phyloP scores from a whole-genome alignment of 2,113 vertebrate genomes.

The Formicarius rufipectus region DNA sequence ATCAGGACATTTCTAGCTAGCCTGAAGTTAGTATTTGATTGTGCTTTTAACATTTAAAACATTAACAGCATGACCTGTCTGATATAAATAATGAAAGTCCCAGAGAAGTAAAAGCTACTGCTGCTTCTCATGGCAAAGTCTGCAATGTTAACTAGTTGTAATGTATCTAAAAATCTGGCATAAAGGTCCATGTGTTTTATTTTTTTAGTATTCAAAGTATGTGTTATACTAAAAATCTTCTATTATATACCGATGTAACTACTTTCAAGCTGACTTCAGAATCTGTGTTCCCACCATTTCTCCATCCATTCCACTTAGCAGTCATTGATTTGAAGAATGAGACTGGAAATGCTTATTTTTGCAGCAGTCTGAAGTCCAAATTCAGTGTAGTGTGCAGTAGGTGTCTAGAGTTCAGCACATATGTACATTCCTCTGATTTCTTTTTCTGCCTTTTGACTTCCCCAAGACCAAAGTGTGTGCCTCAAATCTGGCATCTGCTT shows the following conservation, averaged over 20 bases:
- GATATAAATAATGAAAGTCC: conserved; percentile 34
- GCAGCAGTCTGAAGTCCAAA: not conserved
- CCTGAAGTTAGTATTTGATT: conserved; percentile 34
- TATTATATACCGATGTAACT: not conserved
- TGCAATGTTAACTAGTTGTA: not conserved
- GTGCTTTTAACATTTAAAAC: conserved; percentile 48
- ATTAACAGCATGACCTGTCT: conserved; percentile 22
- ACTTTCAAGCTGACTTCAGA: not conserved
- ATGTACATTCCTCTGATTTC: not conserved
- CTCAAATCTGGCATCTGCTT: not conserved
- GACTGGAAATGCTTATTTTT: not conserved
- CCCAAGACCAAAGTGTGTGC: not conserved
- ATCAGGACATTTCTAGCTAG: conserved; percentile 42
- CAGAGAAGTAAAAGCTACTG: conserved; percentile 12
- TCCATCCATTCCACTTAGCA: not conserved
- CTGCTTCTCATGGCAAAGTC: not conserved
- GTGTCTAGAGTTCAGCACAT: not conserved
- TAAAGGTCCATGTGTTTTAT: not conserved
- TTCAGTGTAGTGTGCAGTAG: not conserved
- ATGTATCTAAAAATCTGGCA: conserved; percentile 22
- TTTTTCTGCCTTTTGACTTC: conserved; percentile 13
- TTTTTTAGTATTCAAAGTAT: conserved; percentile 1
- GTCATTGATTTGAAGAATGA: not conserved
- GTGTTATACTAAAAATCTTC: not conserved
- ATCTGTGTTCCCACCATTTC: not conserved